Percentiles rank a stretch among this genome's conserved stretches.
These are phyloP conservation scores for Fringilla coelebs DNA, from an alignment of 2,797 vertebrate genomes.

Conservation along the genomic window DNA sequence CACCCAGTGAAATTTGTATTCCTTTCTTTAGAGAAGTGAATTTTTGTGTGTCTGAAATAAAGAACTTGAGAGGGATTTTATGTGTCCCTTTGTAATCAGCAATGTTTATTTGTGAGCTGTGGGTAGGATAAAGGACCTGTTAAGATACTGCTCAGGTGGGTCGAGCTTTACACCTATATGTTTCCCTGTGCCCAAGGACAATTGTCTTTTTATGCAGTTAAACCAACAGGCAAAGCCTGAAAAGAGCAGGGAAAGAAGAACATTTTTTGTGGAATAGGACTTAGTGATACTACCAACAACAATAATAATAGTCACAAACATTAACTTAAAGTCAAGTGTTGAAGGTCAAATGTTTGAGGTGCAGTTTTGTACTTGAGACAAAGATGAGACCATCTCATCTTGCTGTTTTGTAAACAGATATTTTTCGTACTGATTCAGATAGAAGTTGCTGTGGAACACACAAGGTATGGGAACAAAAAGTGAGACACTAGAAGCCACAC, in stretches of 20 bases:
- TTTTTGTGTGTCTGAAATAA: neutral
- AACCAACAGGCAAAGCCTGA: neutral
- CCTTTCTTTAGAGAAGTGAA: neutral
- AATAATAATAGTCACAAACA: neutral
- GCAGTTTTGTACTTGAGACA: neutral
- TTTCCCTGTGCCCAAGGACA: neutral
- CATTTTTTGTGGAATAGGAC: neutral
- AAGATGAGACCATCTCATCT: neutral
- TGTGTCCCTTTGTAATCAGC: neutral
- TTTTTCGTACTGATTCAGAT: neutral
- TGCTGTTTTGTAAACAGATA: neutral
- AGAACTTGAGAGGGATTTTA: neutral
- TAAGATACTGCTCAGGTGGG: neutral
- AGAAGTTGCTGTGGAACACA: neutral
- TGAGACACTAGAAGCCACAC: neutral
- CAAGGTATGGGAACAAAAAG: neutral
- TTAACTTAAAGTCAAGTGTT: neutral
- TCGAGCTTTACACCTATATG: accelerated
- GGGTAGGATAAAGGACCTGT: neutral
- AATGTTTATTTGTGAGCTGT: neutral
- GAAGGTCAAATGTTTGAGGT: neutral
- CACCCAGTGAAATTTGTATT: neutral
- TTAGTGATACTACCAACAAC: neutral
- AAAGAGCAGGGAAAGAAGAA: neutral
- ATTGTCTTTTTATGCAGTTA: neutral